Conservation (phyloP, 2,113 vertebrate species). For the Prionailurus bengalensis region DNA sequence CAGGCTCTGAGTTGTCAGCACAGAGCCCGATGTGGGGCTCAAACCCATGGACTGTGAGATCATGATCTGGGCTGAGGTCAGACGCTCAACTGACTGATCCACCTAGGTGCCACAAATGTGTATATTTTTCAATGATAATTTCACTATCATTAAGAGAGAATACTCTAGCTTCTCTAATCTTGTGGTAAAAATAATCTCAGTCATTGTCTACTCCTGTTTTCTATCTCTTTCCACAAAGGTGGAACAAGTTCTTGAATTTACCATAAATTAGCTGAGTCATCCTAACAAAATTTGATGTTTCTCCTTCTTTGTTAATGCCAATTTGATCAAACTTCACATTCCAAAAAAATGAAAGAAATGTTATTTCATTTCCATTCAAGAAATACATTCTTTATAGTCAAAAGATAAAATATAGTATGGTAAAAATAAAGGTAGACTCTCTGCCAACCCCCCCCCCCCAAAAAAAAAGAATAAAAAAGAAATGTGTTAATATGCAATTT, state of each 20-base stretch:
- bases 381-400: not conserved
- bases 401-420: not conserved
- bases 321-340: not conserved
- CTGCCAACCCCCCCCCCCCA: rapidly evolving
- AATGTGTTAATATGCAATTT: not conserved
- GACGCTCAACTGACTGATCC: too few species aligned
- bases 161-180: not conserved
- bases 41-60: too few species aligned
- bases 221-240: not conserved
- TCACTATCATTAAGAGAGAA: not conserved
- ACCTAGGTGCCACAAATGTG: too few species aligned
- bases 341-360: not conserved
- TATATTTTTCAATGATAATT: not conserved
- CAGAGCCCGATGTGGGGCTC: too few species aligned
- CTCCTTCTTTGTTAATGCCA: not conserved
- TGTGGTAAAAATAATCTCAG: constrained; percentile 2
- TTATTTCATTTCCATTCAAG: not conserved
- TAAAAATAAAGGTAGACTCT: not conserved
- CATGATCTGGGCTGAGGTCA: too few species aligned
- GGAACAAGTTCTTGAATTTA: not conserved
- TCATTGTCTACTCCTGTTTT: not conserved
- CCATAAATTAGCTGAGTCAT: not conserved
- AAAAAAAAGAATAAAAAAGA: not conserved
- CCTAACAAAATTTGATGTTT: not conserved
- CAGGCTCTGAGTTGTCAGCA: too few species aligned